Evolutionary conservation across 2,888 invertebrate genomes (phyloP).

Genomic region (Nephrotoma guestfalica): DNA sequence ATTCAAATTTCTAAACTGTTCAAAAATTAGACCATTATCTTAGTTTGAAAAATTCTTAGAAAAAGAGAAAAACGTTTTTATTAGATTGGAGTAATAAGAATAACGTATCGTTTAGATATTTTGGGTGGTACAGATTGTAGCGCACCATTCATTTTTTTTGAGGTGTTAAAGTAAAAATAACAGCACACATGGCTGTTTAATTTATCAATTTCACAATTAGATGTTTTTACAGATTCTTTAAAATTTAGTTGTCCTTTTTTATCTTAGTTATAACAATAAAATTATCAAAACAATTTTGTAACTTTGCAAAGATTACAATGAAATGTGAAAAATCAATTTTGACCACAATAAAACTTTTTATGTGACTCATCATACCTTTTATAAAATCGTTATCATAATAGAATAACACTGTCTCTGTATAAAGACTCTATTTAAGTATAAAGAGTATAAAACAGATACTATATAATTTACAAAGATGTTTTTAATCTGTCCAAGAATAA

Average conservation of each 20-base stretch:
- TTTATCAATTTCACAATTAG: neutral
- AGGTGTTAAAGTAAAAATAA: neutral
- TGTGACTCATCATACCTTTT: neutral
- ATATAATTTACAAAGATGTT: neutral
- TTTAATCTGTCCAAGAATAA: neutral
- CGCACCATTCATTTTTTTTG: neutral
- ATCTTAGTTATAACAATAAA: neutral
- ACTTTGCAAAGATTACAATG: neutral
- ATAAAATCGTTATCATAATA: neutral
- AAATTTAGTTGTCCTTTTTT: neutral
- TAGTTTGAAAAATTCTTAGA: neutral
- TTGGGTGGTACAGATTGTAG: neutral
- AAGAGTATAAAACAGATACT: neutral
- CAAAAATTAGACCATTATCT: neutral
- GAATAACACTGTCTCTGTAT: neutral
- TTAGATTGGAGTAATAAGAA: no score
- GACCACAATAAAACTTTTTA: neutral
- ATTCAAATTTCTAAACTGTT: no score
- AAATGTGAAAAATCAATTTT: neutral
- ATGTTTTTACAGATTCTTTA: neutral
- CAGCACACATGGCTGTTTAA: neutral
- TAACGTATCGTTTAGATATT: neutral
- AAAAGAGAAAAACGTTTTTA: neutral
- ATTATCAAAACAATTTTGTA: neutral
- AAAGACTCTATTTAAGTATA: neutral